Evolutionary conservation across 2,888 invertebrate species (phyloP), one percentile per base, ranked within the genome.

Genomic region (Tipula helvola): DNA sequence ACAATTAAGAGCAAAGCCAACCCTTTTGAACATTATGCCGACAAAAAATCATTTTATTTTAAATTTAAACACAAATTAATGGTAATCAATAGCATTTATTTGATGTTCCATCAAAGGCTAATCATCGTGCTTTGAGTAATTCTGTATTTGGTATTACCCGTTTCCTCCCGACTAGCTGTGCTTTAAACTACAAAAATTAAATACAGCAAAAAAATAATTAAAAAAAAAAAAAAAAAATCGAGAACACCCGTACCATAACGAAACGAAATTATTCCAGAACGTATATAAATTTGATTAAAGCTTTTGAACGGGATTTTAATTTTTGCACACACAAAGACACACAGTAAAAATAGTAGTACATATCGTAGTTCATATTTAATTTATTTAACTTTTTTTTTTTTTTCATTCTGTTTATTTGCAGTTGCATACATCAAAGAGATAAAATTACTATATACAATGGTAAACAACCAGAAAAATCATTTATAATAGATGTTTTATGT

Each of bases 391-490:
- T 28, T 71, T 12, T 13, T 86, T 86, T 28, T 85, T 44, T 44
- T 42, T 42, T 42, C 41, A n/a, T 42, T 84, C 39, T n/a, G 16
- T 84, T 39, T 71, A 71, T 71, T 84, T 84, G 39, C 84, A 96
- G 96, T 92, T 96, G 96, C 91, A 93, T 96, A 89, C 95, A 95
- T 89, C 94, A 96, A 88, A 95, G 96, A 86, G 97, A 97, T 91
- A 94, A 97, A 90, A 95, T 97, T 90, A 96, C 96, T 89, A 95
- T 97, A 87, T 96, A 96, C 92, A 97, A 97, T 90, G 96, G 97
- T 4, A 94, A 94, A 90, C 95, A 90, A 0, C 90, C 95, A 89
- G 92, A 95, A 39, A 93, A 93, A 89, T 93, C 95, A 87, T 95
- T 96, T 1, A 94, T 96, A 88, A 96, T 97, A 90, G 95, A 95